Evolutionary conservation across 35 echinoderm and acorn worm species (phyloP).

Genomic region (Chiridota heheva): DNA sequence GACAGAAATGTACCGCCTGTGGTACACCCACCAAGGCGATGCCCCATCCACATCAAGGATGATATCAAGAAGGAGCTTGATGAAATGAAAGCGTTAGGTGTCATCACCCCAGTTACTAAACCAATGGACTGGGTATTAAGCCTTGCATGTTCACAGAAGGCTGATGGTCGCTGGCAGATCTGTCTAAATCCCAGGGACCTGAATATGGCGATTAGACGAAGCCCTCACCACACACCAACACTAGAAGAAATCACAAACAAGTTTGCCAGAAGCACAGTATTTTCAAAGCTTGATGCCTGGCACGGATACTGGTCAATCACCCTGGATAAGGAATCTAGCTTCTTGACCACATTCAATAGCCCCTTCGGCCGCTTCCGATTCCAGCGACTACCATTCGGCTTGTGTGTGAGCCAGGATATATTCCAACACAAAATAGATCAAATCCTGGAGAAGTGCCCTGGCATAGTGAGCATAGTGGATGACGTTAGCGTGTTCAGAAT

Average conservation of each 20-base stretch:
- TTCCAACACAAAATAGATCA: constrained; percentile 57
- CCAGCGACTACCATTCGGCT: constrained; percentile 36
- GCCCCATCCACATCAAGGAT: constrained; percentile 35
- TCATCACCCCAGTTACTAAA: constrained; percentile 44
- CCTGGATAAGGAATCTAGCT: constrained; percentile 34
- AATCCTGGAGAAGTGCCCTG: constrained; percentile 50
- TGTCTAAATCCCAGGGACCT: constrained; percentile 48
- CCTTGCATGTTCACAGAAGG: constrained; percentile 3
- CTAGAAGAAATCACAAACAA: constrained; percentile 43
- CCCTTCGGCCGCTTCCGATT: constrained; percentile 60
- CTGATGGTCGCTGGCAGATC: constrained; percentile 25
- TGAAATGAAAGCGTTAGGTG: constrained; percentile 18
- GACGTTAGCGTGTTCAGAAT: constrained; percentile 49
- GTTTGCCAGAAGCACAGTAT: constrained; percentile 26
- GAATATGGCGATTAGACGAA: constrained; percentile 24
- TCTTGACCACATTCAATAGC: constrained; percentile 64
- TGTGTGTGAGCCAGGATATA: constrained; percentile 35
- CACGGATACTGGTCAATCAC: constrained; percentile 56
- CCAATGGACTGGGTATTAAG: constrained; percentile 55
- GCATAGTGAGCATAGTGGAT: constrained; percentile 61
- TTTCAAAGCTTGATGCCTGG: constrained; percentile 45
- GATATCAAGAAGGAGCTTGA: constrained; percentile 49
- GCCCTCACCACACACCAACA: constrained; percentile 12
- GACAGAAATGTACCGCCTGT: constrained; percentile 42
- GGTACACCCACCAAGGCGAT: constrained; percentile 35